Evolutionary conservation across 2,797 vertebrate genomes (phyloP), one percentile per base, ranked within the genome.

Genomic region (Phrynocephalus forsythii): DNA sequence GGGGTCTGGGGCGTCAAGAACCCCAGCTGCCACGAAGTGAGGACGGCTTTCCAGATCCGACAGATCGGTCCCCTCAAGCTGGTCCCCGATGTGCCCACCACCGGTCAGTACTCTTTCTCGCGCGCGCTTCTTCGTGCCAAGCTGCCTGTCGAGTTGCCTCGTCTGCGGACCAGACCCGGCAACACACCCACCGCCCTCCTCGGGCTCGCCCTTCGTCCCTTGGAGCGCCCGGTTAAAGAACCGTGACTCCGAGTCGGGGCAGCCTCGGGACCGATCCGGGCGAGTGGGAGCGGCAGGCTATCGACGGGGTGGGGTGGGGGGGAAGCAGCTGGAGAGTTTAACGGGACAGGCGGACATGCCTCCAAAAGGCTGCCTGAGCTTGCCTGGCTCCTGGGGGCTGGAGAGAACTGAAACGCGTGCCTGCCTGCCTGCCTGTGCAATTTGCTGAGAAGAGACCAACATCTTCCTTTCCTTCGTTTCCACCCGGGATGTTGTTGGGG

Each of bases 11-110:
- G 87, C 56, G 90, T 67, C 90, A 92, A 88, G 88, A 93, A 97
- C 60, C 97, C 98, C 92, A 99, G 98, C 96, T 99, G 98, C 96
- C 97, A 98, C 95, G 98, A 98, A 94, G 98, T 99, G 92, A 97
- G 97, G 94, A 98, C 97, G 63, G 98, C 98, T 77, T 99, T 98
- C 92, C 98, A 98, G 96, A 93, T 98, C 94, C 97, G 97, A 76
- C 97, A 98, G 95, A 97, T 98, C 92, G 98, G 98, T 3, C 97
- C 97, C 79, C 96, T 97, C 92, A 96, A 97, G 91, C 97, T 98
- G 94, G 98, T 99, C 4, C 98, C 98, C 82, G 98, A 98, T 95
- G 97, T 97, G 94, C 98, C 98, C 94, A 97, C 95, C 79, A 96
- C 97, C 97, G 98, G 98, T 98, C 93, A 98, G 98, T 94, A 88